Evolutionary conservation across 2,797 vertebrate genomes (phyloP).

Genomic region (Scolopax bukidnonensis): DNA sequence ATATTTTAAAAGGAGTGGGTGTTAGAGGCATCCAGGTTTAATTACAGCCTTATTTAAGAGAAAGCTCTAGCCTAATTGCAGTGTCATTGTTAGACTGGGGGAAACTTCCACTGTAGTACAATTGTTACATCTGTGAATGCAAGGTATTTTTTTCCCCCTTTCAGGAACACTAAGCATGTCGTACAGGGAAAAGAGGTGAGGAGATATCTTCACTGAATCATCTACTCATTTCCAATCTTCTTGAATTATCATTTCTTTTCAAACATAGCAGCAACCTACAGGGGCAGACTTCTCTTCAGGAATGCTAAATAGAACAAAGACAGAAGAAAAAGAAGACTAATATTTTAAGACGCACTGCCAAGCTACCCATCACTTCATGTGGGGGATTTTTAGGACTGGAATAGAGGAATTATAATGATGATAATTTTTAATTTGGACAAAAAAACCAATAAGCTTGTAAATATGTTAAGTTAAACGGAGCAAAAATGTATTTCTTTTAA

Average conservation of each 20-base stretch:
- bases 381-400: not conserved
- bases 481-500: not conserved
- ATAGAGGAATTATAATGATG: not conserved
- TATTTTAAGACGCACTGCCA: not conserved
- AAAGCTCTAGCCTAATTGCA: not conserved
- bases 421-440: not conserved
- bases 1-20: not conserved
- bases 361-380: not conserved
- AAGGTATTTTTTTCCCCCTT: not conserved
- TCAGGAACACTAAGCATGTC: not conserved
- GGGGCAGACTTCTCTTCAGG: not conserved
- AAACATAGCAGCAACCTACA: slow-evolving; percentile 7
- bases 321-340: not conserved
- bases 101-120: not conserved
- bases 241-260: slow-evolving; percentile 48
- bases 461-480: not conserved
- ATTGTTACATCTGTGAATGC: not conserved
- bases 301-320: slow-evolving; percentile 26
- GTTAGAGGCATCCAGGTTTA: not conserved
- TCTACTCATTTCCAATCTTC: slow-evolving; percentile 42
- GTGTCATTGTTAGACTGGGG: not conserved
- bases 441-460: not conserved
- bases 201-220: slow-evolving; percentile 1
- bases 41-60: not conserved
- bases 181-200: not conserved